phyloP scores from a whole-genome alignment of 2,113 vertebrate genomes.

The Catharus minimus region DNA sequence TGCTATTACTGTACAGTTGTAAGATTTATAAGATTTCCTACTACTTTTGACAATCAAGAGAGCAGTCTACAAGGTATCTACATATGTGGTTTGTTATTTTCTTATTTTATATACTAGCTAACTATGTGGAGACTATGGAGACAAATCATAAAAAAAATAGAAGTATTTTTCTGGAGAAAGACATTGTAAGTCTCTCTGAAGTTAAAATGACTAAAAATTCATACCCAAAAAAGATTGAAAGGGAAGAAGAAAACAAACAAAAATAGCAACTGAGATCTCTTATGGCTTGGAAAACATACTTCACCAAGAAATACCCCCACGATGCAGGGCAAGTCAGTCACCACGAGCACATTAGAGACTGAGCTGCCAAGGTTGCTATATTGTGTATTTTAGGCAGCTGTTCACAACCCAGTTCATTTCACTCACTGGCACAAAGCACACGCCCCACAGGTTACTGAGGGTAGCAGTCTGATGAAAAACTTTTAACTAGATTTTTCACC shows the following conservation, averaged over 20 bases:
- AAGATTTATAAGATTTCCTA: conserved; percentile 55
- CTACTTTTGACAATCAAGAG: conserved; percentile 53
- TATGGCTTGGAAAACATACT: neutral
- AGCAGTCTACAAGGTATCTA: conserved; percentile 22
- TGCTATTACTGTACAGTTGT: neutral
- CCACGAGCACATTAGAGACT: neutral
- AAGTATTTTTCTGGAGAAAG: neutral
- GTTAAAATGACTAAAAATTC: neutral
- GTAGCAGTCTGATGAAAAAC: neutral
- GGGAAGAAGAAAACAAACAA: neutral
- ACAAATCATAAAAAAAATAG: neutral
- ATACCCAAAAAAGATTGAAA: neutral
- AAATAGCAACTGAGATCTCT: neutral
- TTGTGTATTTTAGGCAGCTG: neutral
- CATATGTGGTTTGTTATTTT: conserved; percentile 41
- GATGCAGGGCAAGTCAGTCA: neutral
- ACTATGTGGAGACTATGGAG: neutral
- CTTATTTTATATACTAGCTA: conserved; percentile 37
- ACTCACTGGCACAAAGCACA: neutral
- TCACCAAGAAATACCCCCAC: neutral
- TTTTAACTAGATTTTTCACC: neutral
- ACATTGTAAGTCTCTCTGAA: neutral
- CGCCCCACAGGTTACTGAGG: neutral
- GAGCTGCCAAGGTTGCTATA: neutral
- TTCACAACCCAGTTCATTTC: neutral